These are phyloP conservation scores for Rhynchotus rufescens DNA, from an alignment of 2,797 vertebrate genomes.

Conservation along the genomic window DNA sequence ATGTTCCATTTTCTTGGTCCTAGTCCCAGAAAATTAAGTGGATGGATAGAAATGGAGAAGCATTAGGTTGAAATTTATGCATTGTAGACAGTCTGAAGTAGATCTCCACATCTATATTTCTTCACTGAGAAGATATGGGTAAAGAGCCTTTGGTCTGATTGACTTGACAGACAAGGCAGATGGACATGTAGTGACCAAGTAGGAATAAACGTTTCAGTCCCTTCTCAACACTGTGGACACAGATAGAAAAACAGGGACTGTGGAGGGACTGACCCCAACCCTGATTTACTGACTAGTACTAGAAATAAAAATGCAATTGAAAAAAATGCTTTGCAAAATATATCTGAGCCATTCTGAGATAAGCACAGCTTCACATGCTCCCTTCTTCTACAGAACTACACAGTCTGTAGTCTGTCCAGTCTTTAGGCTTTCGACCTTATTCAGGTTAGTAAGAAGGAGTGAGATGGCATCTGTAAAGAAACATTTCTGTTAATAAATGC, in stretches of 20 bases:
- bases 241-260: background rate
- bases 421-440: background rate
- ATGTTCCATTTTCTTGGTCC: background rate
- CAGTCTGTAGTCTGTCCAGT: background rate
- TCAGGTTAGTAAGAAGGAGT: background rate
- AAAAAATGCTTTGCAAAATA: background rate
- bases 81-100: background rate
- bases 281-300: background rate
- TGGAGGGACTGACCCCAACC: background rate
- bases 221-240: background rate
- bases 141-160: background rate
- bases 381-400: background rate
- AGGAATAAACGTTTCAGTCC: background rate
- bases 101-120: background rate
- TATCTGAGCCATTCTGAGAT: background rate
- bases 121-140: background rate
- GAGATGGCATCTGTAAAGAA: background rate
- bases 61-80: background rate
- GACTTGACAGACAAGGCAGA: background rate
- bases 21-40: background rate
- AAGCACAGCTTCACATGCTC: background rate
- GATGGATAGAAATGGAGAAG: background rate
- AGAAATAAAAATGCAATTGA: background rate
- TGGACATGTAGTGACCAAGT: background rate
- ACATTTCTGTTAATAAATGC: background rate